Conservation (phyloP, 1,140 invertebrate species). For the Musca domestica region DNA sequence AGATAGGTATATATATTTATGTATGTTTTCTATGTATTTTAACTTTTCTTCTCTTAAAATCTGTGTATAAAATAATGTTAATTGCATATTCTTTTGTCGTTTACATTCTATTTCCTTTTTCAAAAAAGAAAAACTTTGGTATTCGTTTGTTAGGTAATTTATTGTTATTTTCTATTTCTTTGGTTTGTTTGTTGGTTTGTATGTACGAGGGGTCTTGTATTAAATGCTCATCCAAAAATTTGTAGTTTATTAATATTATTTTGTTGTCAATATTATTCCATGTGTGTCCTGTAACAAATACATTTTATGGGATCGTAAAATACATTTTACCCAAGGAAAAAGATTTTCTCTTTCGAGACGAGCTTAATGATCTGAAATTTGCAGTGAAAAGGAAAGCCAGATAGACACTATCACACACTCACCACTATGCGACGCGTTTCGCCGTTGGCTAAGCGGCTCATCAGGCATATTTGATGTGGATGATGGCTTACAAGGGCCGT, state of each 20-base stretch:
- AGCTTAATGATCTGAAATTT: too few relatives aligned
- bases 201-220: not conserved
- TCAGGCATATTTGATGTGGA: too few relatives aligned
- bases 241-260: not conserved
- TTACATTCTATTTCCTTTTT: constrained; percentile 3
- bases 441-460: too few relatives aligned
- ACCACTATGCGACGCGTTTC: too few relatives aligned
- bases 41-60: not conserved
- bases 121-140: not conserved
- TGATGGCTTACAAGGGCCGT: too few relatives aligned
- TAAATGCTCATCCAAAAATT: constrained; percentile 21
- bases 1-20: not conserved
- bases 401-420: too few relatives aligned
- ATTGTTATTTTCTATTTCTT: not conserved
- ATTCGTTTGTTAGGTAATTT: not conserved
- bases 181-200: not conserved
- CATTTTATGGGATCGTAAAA: too few relatives aligned
- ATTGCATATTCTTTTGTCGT: not conserved
- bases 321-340: too few relatives aligned
- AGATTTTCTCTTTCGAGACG: too few relatives aligned
- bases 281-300: too few relatives aligned
- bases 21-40: not conserved
- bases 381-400: too few relatives aligned
- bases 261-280: not conserved
- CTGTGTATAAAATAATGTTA: constrained; percentile 16